phyloP scores from a whole-genome alignment of 2,797 vertebrate genomes.

The Channallabes apus region DNA sequence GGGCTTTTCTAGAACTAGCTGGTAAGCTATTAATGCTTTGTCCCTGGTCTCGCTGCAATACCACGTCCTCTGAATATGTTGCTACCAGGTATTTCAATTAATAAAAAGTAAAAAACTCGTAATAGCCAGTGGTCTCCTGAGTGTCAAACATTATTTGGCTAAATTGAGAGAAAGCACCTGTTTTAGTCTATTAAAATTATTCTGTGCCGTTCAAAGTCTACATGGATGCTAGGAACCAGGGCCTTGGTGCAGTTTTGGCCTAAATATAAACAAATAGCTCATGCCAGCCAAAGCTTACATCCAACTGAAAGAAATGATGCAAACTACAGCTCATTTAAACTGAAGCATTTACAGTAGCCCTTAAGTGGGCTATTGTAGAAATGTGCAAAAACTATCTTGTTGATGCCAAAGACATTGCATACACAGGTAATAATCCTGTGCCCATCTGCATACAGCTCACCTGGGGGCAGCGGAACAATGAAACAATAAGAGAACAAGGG shows the following conservation, averaged over 20 bases:
- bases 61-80: too few species aligned
- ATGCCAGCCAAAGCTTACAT: not conserved
- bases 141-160: too few species aligned
- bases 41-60: too few species aligned
- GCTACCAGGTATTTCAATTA: too few species aligned
- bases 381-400: not conserved
- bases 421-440: not conserved
- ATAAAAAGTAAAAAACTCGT: too few species aligned
- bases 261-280: not conserved
- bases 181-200: not conserved
- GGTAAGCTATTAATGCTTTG: too few species aligned
- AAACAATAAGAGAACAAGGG: too few species aligned
- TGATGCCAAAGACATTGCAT: not conserved
- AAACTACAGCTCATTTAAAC: not conserved
- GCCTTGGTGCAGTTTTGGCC: not conserved
- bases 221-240: not conserved
- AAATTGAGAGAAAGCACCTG: not conserved
- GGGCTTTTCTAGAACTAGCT: too few species aligned
- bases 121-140: too few species aligned
- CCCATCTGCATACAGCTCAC: not conserved
- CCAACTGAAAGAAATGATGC: not conserved
- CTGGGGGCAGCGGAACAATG: not conserved
- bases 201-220: not conserved
- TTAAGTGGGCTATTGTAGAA: not conserved
- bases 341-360: not conserved